A percentile compares a stretch with the other conserved stretches of the same genome.
Evolutionary conservation across 1,140 invertebrate species (phyloP).

Genomic region (Adelges cooleyi): DNA sequence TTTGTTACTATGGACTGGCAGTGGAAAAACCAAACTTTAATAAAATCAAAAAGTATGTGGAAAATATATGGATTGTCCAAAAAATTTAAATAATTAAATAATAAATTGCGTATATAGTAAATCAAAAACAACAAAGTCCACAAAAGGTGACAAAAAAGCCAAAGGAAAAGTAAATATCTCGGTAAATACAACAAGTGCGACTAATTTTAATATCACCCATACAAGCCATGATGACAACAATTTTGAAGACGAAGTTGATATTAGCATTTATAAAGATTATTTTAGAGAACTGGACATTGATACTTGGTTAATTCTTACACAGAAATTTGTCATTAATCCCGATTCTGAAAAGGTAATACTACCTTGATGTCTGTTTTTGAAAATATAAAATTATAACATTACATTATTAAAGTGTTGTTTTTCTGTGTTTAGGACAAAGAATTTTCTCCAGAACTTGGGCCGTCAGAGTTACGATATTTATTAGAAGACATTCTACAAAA

Average conservation of each 20-base stretch:
- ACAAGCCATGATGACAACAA: conserved; percentile 32
- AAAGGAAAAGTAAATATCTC: conserved; percentile 3
- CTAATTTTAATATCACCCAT: conserved; percentile 15
- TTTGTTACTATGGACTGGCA: conserved; percentile 9
- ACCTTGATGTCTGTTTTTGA: not conserved
- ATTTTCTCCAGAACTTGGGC: conserved; percentile 36
- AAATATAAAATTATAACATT: too few species aligned
- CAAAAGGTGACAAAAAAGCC: not conserved
- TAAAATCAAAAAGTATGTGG: conserved; percentile 18
- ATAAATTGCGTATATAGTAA: not conserved
- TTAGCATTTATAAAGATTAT: conserved; percentile 32
- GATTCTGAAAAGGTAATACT: conserved; percentile 31
- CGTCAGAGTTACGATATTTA: conserved; percentile 40
- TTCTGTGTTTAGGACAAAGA: conserved; percentile 32
- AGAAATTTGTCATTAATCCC: conserved; percentile 38
- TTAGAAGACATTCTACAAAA: conserved; percentile 41
- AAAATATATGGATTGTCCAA: not conserved
- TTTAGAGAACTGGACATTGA: conserved; percentile 44
- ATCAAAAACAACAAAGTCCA: not conserved
- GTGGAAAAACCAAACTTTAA: conserved; percentile 20
- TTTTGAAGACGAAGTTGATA: conserved; percentile 14
- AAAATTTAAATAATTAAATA: not conserved
- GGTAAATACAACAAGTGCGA: not conserved
- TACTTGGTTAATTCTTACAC: conserved; percentile 41
- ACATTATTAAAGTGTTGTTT: too few species aligned